These are phyloP conservation scores for Prietella phreatophila DNA, from an alignment of 2,113 vertebrate species.

Conservation along the genomic window DNA sequence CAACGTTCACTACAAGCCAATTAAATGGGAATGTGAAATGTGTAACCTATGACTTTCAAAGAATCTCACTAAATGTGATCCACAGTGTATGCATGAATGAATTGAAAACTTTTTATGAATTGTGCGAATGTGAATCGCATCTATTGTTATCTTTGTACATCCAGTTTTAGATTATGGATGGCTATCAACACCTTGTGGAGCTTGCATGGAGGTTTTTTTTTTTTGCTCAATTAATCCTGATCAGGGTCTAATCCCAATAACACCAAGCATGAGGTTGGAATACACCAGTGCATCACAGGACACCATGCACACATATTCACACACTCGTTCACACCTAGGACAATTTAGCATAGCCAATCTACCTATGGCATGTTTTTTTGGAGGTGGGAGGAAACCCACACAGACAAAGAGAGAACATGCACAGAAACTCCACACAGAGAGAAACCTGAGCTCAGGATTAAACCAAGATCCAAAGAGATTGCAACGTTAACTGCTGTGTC, in stretches of 20 bases:
- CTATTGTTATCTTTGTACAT: neutral
- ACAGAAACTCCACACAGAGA: neutral
- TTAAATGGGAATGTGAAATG: neutral
- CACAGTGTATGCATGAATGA: neutral
- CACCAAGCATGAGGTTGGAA: neutral
- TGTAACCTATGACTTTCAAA: neutral
- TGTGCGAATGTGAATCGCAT: neutral
- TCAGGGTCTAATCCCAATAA: neutral
- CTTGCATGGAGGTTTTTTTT: neutral
- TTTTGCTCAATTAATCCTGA: neutral
- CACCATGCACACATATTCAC: neutral
- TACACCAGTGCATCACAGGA: neutral
- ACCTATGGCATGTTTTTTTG: neutral
- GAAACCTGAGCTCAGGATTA: neutral
- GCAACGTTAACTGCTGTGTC: neutral
- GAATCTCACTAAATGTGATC: neutral
- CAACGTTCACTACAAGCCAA: neutral
- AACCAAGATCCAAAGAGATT: neutral
- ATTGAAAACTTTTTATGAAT: neutral
- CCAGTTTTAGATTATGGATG: neutral
- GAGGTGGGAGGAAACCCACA: neutral
- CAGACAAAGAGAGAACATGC: neutral
- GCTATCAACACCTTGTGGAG: neutral
- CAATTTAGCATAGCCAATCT: neutral
- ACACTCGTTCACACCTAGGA: neutral